Percentiles rank a stretch among this genome's conserved stretches.
Evolutionary conservation across 2,888 invertebrate genomes (phyloP).

Genomic region (Netelia virgata): DNA sequence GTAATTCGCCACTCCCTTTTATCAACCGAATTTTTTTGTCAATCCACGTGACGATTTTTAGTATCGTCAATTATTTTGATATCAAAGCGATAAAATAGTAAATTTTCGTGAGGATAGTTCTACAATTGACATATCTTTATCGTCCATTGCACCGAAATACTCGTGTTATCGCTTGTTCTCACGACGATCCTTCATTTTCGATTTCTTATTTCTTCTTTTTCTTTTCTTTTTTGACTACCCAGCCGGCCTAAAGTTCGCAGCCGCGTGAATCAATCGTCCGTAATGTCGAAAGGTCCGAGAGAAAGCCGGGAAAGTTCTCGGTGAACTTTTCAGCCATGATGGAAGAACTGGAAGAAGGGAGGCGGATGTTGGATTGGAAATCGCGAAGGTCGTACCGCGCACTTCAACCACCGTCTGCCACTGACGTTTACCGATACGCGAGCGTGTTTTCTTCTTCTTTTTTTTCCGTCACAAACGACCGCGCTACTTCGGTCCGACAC

Average conservation of each 20-base stretch:
- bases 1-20: no score
- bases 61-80: no score
- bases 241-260: slow-evolving; percentile 11
- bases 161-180: slow-evolving; percentile 3
- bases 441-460: slow-evolving; percentile 40
- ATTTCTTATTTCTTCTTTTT: slow-evolving; percentile 9
- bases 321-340: slow-evolving; percentile 30
- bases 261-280: slow-evolving; percentile 44
- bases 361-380: neutral
- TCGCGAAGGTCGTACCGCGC: slow-evolving; percentile 35
- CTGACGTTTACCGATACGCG: slow-evolving; percentile 46
- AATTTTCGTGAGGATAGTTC: no score
- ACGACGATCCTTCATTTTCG: neutral
- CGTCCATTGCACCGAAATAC: neutral
- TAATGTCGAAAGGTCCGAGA: slow-evolving; percentile 29
- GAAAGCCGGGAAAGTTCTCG: neutral
- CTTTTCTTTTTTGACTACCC: slow-evolving; percentile 6
- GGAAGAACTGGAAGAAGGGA: slow-evolving; percentile 2
- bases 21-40: no score
- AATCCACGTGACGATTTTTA: no score
- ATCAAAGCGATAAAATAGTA: no score
- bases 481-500: slow-evolving; percentile 2
- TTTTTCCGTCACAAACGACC: slow-evolving; percentile 31
- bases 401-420: slow-evolving; percentile 5
- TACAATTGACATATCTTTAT: no score